These are phyloP conservation scores for Pseudochirops cupreus DNA, from an alignment of 2,797 vertebrate species.

Conservation along the genomic window DNA sequence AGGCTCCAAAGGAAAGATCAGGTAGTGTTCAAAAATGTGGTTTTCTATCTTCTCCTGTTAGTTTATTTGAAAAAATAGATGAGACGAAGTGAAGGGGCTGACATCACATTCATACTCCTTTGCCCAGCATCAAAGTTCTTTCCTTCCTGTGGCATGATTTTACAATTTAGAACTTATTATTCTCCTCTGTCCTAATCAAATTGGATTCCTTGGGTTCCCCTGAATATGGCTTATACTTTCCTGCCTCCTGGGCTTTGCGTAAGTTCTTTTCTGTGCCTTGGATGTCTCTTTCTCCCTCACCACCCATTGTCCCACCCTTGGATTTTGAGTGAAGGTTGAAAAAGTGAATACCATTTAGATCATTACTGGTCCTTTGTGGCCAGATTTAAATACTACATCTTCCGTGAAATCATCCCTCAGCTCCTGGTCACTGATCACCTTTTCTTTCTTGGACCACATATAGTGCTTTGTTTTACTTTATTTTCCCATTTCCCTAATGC, in stretches of 20 bases:
- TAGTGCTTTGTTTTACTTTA: background rate
- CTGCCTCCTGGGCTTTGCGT: background rate
- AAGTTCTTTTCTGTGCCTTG: background rate
- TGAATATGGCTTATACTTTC: background rate
- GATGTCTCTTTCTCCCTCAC: background rate
- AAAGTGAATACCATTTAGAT: background rate
- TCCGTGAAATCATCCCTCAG: background rate
- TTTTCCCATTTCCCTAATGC: background rate
- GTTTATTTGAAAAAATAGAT: background rate
- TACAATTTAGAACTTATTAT: background rate
- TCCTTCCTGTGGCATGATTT: background rate
- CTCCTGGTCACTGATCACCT: background rate
- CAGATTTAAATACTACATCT: background rate
- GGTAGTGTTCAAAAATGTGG: slow-evolving; percentile 8
- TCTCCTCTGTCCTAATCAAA: background rate
- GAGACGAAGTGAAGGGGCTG: background rate
- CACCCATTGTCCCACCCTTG: background rate
- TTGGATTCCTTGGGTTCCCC: background rate
- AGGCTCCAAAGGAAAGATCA: slow-evolving; percentile 12
- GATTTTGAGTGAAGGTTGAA: background rate
- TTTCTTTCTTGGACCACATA: background rate
- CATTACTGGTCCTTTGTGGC: background rate
- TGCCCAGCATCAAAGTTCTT: background rate
- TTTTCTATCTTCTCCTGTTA: slow-evolving; percentile 10
- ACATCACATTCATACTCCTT: background rate